phyloP scores from a whole-genome alignment of 2,888 invertebrate species.

The Trichopoda pennipes region DNA sequence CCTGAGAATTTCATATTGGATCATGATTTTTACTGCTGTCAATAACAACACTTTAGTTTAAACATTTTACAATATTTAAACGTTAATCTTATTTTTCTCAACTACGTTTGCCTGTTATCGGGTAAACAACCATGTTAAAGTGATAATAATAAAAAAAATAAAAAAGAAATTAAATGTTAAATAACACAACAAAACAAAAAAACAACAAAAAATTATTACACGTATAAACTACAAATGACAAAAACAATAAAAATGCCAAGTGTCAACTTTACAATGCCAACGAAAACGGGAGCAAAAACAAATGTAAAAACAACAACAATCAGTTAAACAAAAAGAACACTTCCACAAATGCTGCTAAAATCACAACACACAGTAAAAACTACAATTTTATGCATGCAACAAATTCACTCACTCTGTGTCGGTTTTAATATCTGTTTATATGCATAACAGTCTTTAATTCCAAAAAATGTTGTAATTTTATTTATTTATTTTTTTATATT shows the following conservation, averaged over 20 bases:
- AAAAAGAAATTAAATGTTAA: slow-evolving; percentile 9
- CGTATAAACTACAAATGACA: slow-evolving; percentile 55
- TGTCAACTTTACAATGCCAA: slow-evolving; percentile 63
- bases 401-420: slow-evolving; percentile 50
- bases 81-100: slow-evolving; percentile 10
- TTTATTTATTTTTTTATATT: slow-evolving; percentile 6
- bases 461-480: slow-evolving; percentile 39
- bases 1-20: slow-evolving; percentile 7
- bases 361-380: slow-evolving; percentile 25
- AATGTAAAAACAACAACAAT: too few relatives aligned
- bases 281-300: slow-evolving; percentile 16
- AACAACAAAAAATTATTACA: slow-evolving; percentile 27
- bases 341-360: background rate
- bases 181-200: slow-evolving; percentile 44
- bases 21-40: slow-evolving; percentile 19
- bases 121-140: slow-evolving; percentile 18
- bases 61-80: slow-evolving; percentile 14
- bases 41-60: slow-evolving; percentile 38
- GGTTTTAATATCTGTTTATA: slow-evolving; percentile 64
- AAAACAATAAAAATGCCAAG: slow-evolving; percentile 65
- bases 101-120: background rate
- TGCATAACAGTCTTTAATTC: slow-evolving; percentile 63
- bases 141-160: background rate
- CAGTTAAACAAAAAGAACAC: background rate
- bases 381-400: slow-evolving; percentile 26